Percentiles rank a stretch among this genome's conserved stretches.
These are phyloP conservation scores for Hybos culiciformis DNA, from an alignment of 2,888 invertebrate genomes.

Conservation along the genomic window DNA sequence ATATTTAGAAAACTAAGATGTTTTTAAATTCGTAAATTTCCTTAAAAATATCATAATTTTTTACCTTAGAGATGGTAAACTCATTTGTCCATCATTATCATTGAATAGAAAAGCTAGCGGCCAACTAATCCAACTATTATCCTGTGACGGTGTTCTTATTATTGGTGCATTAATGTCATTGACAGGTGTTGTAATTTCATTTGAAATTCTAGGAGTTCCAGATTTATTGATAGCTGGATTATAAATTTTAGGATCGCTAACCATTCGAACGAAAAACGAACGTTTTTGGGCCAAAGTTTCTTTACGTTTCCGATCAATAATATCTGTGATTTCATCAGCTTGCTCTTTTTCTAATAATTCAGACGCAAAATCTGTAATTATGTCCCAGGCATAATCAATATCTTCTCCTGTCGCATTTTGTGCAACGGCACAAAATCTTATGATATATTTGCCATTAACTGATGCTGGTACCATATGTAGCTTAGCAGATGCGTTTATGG, in stretches of 20 bases:
- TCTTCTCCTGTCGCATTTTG: conserved; percentile 77
- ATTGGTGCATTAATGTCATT: conserved; percentile 24
- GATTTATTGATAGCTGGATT: conserved; percentile 79
- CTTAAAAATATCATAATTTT: conserved; percentile 11
- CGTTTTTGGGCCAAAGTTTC: conserved; percentile 80
- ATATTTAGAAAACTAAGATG: neutral
- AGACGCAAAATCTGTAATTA: conserved; percentile 66
- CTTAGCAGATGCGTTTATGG: conserved; percentile 88
- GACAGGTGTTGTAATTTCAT: conserved; percentile 31
- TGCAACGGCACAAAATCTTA: conserved; percentile 86
- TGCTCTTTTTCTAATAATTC: conserved; percentile 59
- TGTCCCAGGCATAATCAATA: conserved; percentile 73
- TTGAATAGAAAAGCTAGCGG: conserved; percentile 80
- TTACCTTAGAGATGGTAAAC: conserved; percentile 69
- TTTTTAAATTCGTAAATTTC: neutral
- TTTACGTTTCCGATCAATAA: conserved; percentile 57
- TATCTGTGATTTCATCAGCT: conserved; percentile 58
- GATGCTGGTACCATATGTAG: conserved; percentile 94
- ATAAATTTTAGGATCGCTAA: conserved; percentile 92
- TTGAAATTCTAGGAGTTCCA: conserved; percentile 41
- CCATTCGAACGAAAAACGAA: conserved; percentile 95
- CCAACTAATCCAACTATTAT: conserved; percentile 81
- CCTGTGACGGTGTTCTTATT: conserved; percentile 35
- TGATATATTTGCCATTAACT: conserved; percentile 79
- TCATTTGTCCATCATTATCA: conserved; percentile 47